Evolutionary conservation across 2,113 vertebrate species (phyloP).

Genomic region (Circaetus cinerascens): DNA sequence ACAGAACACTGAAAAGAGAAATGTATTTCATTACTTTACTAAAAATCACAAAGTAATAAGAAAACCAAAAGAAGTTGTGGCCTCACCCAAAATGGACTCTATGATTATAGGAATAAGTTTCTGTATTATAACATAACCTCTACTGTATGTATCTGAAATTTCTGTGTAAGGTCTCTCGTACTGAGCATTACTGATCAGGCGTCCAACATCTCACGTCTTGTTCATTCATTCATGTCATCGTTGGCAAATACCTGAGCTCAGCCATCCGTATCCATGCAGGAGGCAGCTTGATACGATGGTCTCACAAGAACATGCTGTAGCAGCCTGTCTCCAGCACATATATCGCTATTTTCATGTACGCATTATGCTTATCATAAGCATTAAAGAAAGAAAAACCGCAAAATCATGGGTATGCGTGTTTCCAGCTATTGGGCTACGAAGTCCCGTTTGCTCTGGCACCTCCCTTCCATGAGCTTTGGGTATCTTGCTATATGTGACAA

Average conservation of each 20-base stretch:
- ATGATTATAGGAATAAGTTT: not conserved
- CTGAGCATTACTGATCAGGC: not conserved
- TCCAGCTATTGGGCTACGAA: not conserved
- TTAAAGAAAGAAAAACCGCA: not conserved
- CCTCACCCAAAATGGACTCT: not conserved
- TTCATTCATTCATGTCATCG: not conserved
- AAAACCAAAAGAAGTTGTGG: not conserved
- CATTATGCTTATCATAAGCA: not conserved
- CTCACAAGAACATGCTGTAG: not conserved
- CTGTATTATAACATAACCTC: not conserved
- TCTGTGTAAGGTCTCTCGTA: not conserved
- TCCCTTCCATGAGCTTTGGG: not conserved
- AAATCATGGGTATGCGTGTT: not conserved
- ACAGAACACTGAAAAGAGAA: conserved; percentile 85
- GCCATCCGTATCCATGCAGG: not conserved
- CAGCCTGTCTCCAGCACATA: not conserved
- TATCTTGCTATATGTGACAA: not conserved
- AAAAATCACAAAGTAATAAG: not conserved
- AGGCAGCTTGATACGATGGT: not conserved
- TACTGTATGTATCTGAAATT: accelerated
- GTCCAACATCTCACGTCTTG: not conserved
- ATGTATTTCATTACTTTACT: not conserved
- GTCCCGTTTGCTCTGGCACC: not conserved
- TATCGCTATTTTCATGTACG: not conserved
- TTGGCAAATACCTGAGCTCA: not conserved